These are phyloP conservation scores for Ephialtes manifestator DNA, from an alignment of 2,888 invertebrate species.

Conservation along the genomic window DNA sequence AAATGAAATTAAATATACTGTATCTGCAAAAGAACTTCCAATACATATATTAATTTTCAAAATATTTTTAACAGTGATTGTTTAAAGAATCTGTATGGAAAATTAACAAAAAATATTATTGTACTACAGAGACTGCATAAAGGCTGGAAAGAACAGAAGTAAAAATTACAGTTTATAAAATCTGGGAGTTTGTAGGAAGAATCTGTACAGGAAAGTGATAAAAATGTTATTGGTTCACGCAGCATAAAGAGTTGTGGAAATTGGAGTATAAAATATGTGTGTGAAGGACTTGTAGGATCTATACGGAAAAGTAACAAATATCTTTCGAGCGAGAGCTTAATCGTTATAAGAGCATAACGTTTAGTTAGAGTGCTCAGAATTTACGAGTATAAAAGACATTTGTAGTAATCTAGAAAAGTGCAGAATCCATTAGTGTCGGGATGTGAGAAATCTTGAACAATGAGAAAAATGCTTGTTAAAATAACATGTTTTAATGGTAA, in stretches of 20 bases:
- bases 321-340: neutral
- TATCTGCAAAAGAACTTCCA: too few species aligned
- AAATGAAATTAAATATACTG: too few species aligned
- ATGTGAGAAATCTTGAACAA: neutral
- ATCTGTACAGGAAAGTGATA: neutral
- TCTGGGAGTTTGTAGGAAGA: constrained; percentile 1
- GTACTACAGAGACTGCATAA: neutral
- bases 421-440: neutral
- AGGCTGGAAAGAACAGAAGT: neutral
- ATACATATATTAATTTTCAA: too few species aligned
- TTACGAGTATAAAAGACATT: neutral
- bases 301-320: neutral
- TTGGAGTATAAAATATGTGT: neutral
- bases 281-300: neutral
- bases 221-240: neutral
- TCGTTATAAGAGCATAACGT: too few species aligned
- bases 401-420: neutral
- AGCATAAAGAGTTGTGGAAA: neutral
- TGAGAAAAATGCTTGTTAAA: neutral
- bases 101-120: neutral
- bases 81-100: neutral
- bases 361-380: neutral
- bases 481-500: neutral
- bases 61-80: too few species aligned
- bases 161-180: neutral